Conservation (phyloP, 2,888 invertebrate genomes). For the Barypeithes pellucidus region DNA sequence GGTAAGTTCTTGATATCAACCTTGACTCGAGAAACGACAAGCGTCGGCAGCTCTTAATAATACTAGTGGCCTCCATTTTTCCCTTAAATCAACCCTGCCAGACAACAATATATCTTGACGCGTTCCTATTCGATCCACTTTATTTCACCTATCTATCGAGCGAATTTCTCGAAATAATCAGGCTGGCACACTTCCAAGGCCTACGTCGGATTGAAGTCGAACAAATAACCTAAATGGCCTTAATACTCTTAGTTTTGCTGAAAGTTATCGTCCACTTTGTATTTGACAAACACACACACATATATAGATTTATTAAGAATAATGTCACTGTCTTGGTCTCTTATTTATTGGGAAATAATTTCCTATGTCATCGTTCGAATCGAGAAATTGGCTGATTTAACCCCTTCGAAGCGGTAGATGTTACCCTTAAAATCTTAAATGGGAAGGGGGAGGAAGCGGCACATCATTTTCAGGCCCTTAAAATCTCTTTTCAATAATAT, state of each 20-base stretch:
- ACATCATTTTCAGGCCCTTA: too few species aligned
- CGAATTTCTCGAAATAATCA: not conserved
- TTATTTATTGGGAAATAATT: not conserved
- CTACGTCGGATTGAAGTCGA: not conserved
- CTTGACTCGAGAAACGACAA: too few species aligned
- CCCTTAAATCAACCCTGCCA: too few species aligned
- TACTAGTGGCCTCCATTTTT: too few species aligned
- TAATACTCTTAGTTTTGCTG: not conserved
- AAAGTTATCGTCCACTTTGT: not conserved
- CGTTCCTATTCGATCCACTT: not conserved
- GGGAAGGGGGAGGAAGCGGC: too few species aligned
- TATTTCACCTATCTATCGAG: not conserved
- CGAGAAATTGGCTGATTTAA: too few species aligned
- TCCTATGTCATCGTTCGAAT: too few species aligned
- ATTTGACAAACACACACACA: not conserved
- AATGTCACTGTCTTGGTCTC: not conserved
- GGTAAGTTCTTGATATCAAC: constrained; percentile 80
- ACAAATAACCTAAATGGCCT: not conserved
- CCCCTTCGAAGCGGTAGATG: too few species aligned
- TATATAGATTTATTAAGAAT: not conserved
- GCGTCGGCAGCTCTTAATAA: too few species aligned
- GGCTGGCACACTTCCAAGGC: not conserved
- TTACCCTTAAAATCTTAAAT: too few species aligned
- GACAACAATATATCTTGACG: too few species aligned
- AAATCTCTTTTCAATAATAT: too few species aligned